Evolutionary conservation across 1,140 invertebrate species (phyloP).

Genomic region (Drepana arcuata): DNA sequence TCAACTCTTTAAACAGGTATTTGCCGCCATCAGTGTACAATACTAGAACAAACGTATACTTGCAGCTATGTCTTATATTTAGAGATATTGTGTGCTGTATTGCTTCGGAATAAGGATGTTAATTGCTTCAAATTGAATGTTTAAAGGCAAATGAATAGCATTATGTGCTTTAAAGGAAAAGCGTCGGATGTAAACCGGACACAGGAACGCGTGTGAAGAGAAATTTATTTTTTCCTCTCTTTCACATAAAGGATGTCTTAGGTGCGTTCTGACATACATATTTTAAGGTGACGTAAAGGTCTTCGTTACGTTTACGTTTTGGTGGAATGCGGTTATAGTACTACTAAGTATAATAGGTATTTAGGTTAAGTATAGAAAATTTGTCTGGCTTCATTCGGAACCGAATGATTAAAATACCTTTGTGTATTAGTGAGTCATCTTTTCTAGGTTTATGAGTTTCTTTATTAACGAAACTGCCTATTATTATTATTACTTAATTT

Average conservation of each 20-base stretch:
- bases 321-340: too few relatives aligned
- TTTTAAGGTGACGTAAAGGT: slow-evolving; percentile 26
- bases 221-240: slow-evolving; percentile 46
- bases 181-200: slow-evolving; percentile 54
- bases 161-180: slow-evolving; percentile 54
- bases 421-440: too few relatives aligned
- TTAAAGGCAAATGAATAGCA: background rate
- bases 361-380: too few relatives aligned
- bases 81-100: background rate
- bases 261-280: slow-evolving; percentile 36
- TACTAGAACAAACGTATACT: too few relatives aligned
- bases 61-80: slow-evolving; percentile 3
- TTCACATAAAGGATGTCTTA: slow-evolving; percentile 49
- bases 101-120: background rate
- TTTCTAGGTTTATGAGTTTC: too few relatives aligned
- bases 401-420: too few relatives aligned
- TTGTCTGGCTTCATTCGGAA: too few relatives aligned
- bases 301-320: too few relatives aligned
- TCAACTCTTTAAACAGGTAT: slow-evolving; percentile 12
- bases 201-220: slow-evolving; percentile 45
- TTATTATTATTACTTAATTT: too few relatives aligned
- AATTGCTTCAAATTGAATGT: slow-evolving; percentile 1
- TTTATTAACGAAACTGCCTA: too few relatives aligned
- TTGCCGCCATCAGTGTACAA: too few relatives aligned
- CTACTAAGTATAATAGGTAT: too few relatives aligned